Evolutionary conservation across 2,888 invertebrate genomes (phyloP).

Genomic region (Dolomedes plantarius): DNA sequence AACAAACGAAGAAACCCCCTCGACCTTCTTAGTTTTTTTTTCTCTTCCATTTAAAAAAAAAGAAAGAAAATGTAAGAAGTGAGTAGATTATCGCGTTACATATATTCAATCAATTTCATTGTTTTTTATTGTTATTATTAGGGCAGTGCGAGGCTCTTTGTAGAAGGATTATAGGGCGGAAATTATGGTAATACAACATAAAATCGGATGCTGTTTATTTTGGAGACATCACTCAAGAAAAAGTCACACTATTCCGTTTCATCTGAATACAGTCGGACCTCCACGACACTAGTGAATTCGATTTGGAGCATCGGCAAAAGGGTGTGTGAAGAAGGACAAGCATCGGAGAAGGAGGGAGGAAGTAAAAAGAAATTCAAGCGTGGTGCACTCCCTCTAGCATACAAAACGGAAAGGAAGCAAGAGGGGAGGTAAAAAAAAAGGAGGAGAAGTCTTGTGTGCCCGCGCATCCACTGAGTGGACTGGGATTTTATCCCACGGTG

Average conservation of each 20-base stretch:
- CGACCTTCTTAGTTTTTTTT: too few species aligned
- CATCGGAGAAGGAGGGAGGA: neutral
- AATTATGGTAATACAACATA: too few species aligned
- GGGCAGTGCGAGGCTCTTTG: too few species aligned
- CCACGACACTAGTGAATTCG: conserved; percentile 43
- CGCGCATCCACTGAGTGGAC: conserved; percentile 48
- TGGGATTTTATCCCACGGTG: conserved; percentile 64
- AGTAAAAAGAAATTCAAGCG: conserved; percentile 56
- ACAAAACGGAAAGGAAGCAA: conserved; percentile 42
- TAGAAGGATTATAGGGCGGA: too few species aligned
- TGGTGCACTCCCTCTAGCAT: conserved; percentile 48
- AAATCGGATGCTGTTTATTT: too few species aligned
- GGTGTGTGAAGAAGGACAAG: conserved; percentile 20
- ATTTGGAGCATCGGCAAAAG: conserved; percentile 19
- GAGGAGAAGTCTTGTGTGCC: conserved; percentile 41
- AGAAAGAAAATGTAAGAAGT: too few species aligned
- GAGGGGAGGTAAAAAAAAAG: conserved; percentile 15
- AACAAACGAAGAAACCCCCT: too few species aligned
- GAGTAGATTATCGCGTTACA: too few species aligned
- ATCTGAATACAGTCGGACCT: neutral
- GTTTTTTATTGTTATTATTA: too few species aligned
- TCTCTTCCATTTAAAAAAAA: too few species aligned
- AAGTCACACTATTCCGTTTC: conserved; percentile 11
- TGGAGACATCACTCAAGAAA: neutral
- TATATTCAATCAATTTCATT: too few species aligned